Conservation (phyloP, 2,113 vertebrate species). For the Spermophilus dauricus region DNA sequence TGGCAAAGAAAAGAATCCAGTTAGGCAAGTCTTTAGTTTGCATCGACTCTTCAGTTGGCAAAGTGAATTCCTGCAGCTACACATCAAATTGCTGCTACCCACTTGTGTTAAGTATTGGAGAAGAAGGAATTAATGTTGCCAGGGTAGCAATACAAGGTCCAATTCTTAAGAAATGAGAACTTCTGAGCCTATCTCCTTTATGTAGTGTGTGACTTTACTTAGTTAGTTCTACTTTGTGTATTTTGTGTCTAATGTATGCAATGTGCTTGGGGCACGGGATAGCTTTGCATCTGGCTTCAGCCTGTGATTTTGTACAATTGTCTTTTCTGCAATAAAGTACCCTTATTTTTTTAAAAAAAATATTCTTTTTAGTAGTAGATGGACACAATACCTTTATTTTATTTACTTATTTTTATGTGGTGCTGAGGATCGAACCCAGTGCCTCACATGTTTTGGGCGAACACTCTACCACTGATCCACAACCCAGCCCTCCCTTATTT, state of each 20-base stretch:
- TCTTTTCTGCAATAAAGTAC: not conserved
- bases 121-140: not conserved
- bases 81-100: not conserved
- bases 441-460: too few species aligned
- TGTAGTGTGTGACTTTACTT: not conserved
- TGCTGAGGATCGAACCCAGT: not conserved
- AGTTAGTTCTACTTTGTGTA: not conserved
- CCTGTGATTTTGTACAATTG: not conserved
- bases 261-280: not conserved
- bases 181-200: not conserved
- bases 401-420: too few species aligned
- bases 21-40: slow-evolving; percentile 37
- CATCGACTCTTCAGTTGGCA: not conserved
- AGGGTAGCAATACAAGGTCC: not conserved
- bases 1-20: slow-evolving; percentile 42
- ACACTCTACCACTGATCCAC: too few species aligned
- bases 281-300: not conserved
- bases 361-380: too few species aligned
- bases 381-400: too few species aligned
- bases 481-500: not conserved
- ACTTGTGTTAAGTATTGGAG: not conserved
- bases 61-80: not conserved
- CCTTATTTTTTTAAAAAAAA: not conserved
- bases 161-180: not conserved
- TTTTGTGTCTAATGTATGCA: not conserved